phyloP scores from a whole-genome alignment of 2,113 vertebrate species.

The Calyptommatus sinebrachiatus region DNA sequence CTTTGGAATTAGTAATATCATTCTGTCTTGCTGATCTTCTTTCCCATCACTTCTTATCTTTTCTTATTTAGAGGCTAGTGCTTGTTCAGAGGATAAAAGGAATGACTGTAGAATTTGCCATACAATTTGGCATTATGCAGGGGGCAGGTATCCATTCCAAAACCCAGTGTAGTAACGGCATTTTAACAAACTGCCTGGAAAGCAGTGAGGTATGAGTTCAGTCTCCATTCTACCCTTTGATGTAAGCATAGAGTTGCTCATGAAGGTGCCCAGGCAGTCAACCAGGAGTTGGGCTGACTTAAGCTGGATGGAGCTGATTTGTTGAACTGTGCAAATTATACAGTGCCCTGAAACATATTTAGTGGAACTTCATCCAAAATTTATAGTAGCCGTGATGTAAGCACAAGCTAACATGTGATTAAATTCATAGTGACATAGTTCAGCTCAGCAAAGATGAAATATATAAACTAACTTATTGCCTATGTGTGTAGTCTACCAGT shows the following conservation, averaged over 20 bases:
- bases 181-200: no score
- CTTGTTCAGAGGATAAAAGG: no score
- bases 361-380: no score
- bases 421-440: neutral
- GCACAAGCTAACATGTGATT: neutral
- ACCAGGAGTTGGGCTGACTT: no score
- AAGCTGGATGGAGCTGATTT: neutral
- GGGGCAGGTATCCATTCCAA: no score
- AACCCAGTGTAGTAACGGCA: no score
- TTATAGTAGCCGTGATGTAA: neutral
- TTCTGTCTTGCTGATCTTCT: constrained; percentile 8
- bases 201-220: no score
- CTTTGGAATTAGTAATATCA: constrained; percentile 15
- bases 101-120: no score
- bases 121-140: no score
- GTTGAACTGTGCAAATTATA: neutral
- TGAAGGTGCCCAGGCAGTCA: no score
- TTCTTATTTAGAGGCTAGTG: constrained; percentile 56
- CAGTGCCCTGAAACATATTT: neutral
- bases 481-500: neutral
- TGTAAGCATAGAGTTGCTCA: no score
- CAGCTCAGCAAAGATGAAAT: neutral
- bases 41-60: neutral
- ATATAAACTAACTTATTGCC: neutral
- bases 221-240: no score